A percentile compares a stretch with the other conserved stretches of the same genome.
Evolutionary conservation across 92 coral and sea anemone species (phyloP).

Genomic region (Micromussa lordhowensis): DNA sequence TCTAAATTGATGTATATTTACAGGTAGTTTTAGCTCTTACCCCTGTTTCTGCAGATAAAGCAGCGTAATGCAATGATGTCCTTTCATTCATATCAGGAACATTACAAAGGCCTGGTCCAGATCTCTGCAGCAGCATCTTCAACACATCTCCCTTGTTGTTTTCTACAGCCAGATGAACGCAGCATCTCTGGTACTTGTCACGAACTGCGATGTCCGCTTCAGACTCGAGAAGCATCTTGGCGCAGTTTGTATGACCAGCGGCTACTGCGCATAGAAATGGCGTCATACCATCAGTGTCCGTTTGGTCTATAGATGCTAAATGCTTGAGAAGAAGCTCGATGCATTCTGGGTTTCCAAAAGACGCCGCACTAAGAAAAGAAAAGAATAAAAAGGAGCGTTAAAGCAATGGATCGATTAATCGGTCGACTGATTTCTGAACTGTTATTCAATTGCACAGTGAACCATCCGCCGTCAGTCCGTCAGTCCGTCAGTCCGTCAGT

Average conservation of each 20-base stretch:
- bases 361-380: conserved; percentile 69
- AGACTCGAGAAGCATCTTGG: conserved; percentile 53
- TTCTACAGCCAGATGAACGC: conserved; percentile 78
- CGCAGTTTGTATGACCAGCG: conserved; percentile 68
- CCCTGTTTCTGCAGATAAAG: conserved; percentile 56
- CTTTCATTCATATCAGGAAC: conserved; percentile 69
- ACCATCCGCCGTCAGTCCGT: too few species aligned
- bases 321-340: conserved; percentile 47
- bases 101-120: conserved; percentile 48
- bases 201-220: conserved; percentile 73
- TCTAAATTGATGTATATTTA: neutral
- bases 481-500: too few species aligned
- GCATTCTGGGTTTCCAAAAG: conserved; percentile 62
- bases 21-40: conserved; percentile 11
- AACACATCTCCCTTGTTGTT: conserved; percentile 53
- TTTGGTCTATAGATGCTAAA: conserved; percentile 54
- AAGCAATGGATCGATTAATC: too few species aligned
- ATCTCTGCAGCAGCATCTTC: conserved; percentile 46
- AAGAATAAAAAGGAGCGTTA: neutral
- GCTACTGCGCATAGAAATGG: conserved; percentile 74
- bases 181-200: conserved; percentile 69
- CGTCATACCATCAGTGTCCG: conserved; percentile 65
- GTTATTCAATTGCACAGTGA: too few species aligned
- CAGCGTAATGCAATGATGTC: conserved; percentile 81
- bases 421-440: too few species aligned